These are phyloP conservation scores for Eupithecia centaureata DNA, from an alignment of 2,888 invertebrate genomes.

Conservation along the genomic window DNA sequence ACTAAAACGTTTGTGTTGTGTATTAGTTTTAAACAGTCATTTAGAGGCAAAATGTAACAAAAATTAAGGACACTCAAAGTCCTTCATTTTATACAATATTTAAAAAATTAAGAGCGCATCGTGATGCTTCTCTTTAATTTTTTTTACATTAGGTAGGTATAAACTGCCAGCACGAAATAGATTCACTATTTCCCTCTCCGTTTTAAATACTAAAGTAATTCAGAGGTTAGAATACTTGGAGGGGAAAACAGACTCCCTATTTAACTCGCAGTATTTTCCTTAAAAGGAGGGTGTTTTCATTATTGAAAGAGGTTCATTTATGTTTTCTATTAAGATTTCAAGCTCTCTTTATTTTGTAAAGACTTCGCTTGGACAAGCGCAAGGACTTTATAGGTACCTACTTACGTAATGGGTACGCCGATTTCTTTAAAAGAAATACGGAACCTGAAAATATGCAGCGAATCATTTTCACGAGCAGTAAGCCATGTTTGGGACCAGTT, in stretches of 20 bases:
- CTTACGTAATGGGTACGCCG: not conserved
- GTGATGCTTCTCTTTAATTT: not conserved
- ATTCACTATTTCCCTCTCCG: not conserved
- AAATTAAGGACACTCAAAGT: no score
- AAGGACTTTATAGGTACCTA: not conserved
- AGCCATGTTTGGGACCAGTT: not conserved
- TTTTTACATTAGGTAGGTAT: not conserved
- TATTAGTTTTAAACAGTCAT: no score
- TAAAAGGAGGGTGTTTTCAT: slow-evolving; percentile 18
- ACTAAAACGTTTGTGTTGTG: no score
- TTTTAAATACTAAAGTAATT: slow-evolving; percentile 10
- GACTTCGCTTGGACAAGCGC: slow-evolving; percentile 7
- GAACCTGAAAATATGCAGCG: not conserved
- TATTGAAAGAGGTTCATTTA: slow-evolving; percentile 17
- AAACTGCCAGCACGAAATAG: slow-evolving; percentile 12
- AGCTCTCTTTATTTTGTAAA: slow-evolving; percentile 14
- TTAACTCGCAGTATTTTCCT: slow-evolving; percentile 16
- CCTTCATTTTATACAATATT: no score
- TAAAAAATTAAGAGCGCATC: no score
- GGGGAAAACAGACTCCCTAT: slow-evolving; percentile 9
- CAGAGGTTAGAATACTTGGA: slow-evolving; percentile 17
- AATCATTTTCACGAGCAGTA: not conserved
- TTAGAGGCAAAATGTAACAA: no score
- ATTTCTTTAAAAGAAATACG: not conserved
- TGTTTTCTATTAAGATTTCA: slow-evolving; percentile 15